Conservation (phyloP, 2,113 vertebrate genomes). For the Sterrhoptilus dennistouni region DNA sequence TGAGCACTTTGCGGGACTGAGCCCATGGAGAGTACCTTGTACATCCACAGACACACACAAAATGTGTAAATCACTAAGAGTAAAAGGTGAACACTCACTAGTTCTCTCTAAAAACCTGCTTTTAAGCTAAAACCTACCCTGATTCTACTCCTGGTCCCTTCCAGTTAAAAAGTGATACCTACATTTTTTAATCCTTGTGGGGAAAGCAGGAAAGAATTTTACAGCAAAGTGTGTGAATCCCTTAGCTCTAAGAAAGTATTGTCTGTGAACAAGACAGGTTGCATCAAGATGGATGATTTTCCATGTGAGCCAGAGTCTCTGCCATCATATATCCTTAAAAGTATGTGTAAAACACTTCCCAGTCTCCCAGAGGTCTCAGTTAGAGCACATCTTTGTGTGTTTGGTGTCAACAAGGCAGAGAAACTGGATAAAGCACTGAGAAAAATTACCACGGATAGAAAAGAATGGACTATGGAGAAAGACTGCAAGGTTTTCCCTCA, state of each 20-base stretch:
- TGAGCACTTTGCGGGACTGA: background rate
- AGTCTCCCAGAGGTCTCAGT: background rate
- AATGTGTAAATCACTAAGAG: background rate
- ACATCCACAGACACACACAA: background rate
- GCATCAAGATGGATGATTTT: background rate
- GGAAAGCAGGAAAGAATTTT: background rate
- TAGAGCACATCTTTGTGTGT: background rate
- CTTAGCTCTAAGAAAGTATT: background rate
- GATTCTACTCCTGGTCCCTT: background rate
- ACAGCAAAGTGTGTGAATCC: background rate
- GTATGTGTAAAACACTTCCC: background rate
- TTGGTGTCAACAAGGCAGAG: background rate
- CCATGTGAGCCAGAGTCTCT: background rate
- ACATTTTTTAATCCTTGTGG: background rate
- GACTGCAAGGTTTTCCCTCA: background rate
- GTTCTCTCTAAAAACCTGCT: background rate
- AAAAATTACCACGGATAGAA: background rate
- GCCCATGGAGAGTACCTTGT: background rate
- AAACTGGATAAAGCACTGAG: background rate
- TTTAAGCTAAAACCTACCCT: background rate
- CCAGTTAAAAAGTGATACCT: background rate
- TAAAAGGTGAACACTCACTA: background rate
- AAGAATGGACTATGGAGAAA: background rate
- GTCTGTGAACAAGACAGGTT: background rate
- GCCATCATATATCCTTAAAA: background rate